These are phyloP conservation scores for Reticulitermes speratus DNA, from an alignment of 1,140 invertebrate species.

Conservation along the genomic window DNA sequence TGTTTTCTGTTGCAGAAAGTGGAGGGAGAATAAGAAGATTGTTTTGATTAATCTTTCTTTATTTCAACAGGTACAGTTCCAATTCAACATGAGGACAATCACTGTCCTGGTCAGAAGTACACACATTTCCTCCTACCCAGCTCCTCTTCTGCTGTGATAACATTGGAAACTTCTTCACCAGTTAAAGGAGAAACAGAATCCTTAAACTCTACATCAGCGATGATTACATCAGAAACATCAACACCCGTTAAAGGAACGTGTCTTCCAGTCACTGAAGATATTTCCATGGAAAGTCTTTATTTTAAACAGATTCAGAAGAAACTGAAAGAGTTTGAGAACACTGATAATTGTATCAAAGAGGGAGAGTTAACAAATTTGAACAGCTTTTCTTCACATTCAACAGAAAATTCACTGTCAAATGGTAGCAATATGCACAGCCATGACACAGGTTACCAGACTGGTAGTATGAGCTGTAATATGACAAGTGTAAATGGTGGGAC, in stretches of 20 bases:
- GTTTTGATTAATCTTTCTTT: neutral
- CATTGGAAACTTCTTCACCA: neutral
- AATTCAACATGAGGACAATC: neutral
- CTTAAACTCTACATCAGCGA: neutral
- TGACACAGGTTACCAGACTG: conserved; percentile 6
- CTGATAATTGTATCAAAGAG: neutral
- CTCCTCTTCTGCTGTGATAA: neutral
- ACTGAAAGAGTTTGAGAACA: neutral
- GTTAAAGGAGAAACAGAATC: neutral
- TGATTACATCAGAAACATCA: neutral
- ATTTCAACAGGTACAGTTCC: neutral
- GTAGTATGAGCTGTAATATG: neutral
- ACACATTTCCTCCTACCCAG: neutral
- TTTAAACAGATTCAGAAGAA: neutral
- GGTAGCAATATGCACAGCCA: neutral
- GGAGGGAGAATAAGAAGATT: too few relatives aligned
- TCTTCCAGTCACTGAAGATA: neutral
- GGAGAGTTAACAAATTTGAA: neutral
- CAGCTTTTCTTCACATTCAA: neutral
- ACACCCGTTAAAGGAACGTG: neutral
- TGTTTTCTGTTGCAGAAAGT: too few relatives aligned
- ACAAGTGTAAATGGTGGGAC: neutral
- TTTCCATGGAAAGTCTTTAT: neutral
- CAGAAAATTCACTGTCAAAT: neutral
- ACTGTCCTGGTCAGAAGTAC: neutral